Base-by-base conservation (phyloP, 2,888 invertebrate genomes). In the Andricus quercusramuli region DNA sequence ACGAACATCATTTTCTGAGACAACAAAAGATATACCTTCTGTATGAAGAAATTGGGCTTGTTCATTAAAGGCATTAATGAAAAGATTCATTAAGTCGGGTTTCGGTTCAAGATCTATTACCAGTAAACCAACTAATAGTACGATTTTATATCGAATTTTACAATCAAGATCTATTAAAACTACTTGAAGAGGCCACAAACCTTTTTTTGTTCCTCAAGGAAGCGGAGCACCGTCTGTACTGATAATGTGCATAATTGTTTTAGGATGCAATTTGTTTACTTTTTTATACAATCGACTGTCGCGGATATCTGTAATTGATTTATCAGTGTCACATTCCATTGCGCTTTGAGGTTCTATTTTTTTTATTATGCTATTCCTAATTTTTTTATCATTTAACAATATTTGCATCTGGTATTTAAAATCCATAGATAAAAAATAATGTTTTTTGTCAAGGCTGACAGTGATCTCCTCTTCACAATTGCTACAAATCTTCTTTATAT, bases 211-310 rank as follows among this genome's bases (percentile, higher is more conserved):
- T 3, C 37, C 37, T 37, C 8, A 37, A 3, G 37, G 6, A 37
- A 6, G 41, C 1, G 11, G 41, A 41, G 41, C 41, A 41, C 41
- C 41, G 41, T 41, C 11, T 5, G 76, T 78, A 59, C 74, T 78
- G 29, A 83, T 65, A 22, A 66, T 83, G 67, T 79, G 79, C 13
- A 79, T 83, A 9, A 79, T 29, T 20, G 44, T 56, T 13, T 25
- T 47, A 51, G 68, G n/a, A n/a, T 68, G 64, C 47, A 17, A 41
- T 6, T 64, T 20, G 44, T 37, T 22, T 2, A 64, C n/a, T 15
- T 78, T 79, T 56, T 51, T n/a, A 41, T 82, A 65, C 25, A 80
- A 44, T 37, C 65, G 22, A 13, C 66, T 79, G 20, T 79, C 76
- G 47, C 3, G 4, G 15, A 47, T 47, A 47, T 47, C 17, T 47